A percentile compares a stretch with the other conserved stretches of the same genome.
These are phyloP conservation scores for Drosophila hamatofila DNA, from an alignment of 2,888 invertebrate genomes.

Conservation along the genomic window DNA sequence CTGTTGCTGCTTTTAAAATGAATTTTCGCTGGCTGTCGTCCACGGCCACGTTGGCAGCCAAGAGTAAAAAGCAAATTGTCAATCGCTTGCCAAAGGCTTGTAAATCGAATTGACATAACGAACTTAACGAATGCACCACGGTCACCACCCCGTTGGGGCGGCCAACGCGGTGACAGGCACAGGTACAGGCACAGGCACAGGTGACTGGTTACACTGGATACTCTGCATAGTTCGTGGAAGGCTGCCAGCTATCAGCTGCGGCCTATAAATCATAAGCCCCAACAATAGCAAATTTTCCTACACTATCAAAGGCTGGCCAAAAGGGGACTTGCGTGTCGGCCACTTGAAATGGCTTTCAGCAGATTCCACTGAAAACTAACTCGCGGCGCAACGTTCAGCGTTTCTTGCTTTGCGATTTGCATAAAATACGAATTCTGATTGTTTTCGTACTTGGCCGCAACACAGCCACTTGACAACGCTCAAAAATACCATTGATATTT, in stretches of 20 bases:
- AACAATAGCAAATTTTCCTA: conserved; percentile 63
- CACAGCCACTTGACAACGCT: conserved; percentile 72
- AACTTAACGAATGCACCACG: conserved; percentile 59
- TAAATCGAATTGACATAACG: conserved; percentile 80
- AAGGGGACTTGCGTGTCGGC: conserved; percentile 27
- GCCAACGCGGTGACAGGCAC: background rate
- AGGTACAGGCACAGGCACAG: conserved; percentile 8
- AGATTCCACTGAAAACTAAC: conserved; percentile 60
- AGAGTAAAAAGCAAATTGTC: conserved; percentile 65
- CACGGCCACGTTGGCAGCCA: conserved; percentile 15
- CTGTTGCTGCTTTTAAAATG: conserved; percentile 60
- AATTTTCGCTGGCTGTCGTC: conserved; percentile 39
- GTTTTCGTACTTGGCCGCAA: conserved; percentile 31
- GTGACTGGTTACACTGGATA: conserved; percentile 17
- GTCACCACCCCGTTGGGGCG: conserved; percentile 38
- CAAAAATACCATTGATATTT: conserved; percentile 76
- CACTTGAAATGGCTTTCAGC: conserved; percentile 57
- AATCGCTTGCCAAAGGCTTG: conserved; percentile 73
- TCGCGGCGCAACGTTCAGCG: conserved; percentile 11
- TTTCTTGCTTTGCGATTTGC: conserved; percentile 53
- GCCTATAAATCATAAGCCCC: conserved; percentile 65
- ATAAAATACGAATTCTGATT: conserved; percentile 75
- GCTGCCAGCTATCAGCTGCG: conserved; percentile 35
- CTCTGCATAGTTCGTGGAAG: conserved; percentile 47
- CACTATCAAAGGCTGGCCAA: conserved; percentile 21